Conservation (phyloP, 2,797 vertebrate genomes). For the Hoplostethus atlanticus region DNA sequence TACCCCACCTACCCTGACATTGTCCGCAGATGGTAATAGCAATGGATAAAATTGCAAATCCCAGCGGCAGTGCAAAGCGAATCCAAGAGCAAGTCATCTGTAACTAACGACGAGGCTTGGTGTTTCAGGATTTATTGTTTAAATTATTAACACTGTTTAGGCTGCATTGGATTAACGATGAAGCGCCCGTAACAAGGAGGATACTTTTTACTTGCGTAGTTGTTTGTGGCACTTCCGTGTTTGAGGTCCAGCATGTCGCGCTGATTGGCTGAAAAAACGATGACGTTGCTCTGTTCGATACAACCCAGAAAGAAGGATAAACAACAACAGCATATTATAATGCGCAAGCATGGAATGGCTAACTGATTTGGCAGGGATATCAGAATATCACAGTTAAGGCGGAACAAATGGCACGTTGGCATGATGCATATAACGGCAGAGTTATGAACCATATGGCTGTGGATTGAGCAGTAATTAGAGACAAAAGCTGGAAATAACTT, state of each 20-base stretch:
- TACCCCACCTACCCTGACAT: constrained; percentile 51
- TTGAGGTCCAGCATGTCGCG: constrained; percentile 31
- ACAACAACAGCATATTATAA: too few relatives aligned
- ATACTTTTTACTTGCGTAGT: neutral
- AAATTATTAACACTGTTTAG: neutral
- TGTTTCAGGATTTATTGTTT: neutral
- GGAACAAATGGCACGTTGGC: too few relatives aligned
- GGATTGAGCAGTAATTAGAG: too few relatives aligned
- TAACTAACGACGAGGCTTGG: neutral
- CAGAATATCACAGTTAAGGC: too few relatives aligned
- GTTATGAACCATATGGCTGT: too few relatives aligned
- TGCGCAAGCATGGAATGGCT: too few relatives aligned
- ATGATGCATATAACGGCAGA: too few relatives aligned
- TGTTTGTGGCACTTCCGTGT: constrained; percentile 66
- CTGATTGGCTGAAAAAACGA: constrained; percentile 51
- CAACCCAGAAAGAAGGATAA: too few relatives aligned
- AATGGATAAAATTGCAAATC: constrained; percentile 55
- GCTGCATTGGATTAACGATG: neutral
- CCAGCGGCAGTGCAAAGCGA: constrained; percentile 27
- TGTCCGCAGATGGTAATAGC: constrained; percentile 39
- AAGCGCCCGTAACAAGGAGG: neutral
- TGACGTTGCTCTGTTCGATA: constrained; percentile 23
- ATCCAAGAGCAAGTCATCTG: constrained; percentile 44
- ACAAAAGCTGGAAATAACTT: too few relatives aligned
- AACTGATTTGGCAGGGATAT: too few relatives aligned